These are phyloP conservation scores for Mus caroli DNA, from an alignment of 2,797 vertebrate species.

Conservation along the genomic window DNA sequence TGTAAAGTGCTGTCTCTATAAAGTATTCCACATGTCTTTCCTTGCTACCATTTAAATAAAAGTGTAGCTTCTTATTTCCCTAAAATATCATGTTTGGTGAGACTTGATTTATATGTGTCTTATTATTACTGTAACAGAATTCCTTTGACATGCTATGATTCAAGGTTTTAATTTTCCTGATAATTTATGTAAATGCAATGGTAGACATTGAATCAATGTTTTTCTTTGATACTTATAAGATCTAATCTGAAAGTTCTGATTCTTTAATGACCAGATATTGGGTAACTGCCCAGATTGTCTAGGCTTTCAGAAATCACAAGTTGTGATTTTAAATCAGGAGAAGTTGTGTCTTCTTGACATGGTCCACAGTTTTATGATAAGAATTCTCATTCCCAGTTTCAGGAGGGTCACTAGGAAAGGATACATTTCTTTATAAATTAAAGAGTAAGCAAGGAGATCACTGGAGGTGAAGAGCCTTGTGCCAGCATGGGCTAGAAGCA, in stretches of 20 bases:
- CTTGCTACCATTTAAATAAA: conserved; percentile 47
- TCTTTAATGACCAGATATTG: not conserved
- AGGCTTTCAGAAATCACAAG: conserved; percentile 36
- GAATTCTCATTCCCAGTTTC: not conserved
- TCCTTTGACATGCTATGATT: conserved; percentile 56
- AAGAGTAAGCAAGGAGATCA: not conserved
- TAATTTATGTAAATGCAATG: conserved; percentile 58
- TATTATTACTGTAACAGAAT: not conserved
- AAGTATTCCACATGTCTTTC: conserved; percentile 31
- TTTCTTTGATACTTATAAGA: not conserved
- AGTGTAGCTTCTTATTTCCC: not conserved
- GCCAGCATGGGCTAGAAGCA: not conserved
- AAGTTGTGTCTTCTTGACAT: not conserved
- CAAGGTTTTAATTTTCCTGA: conserved; percentile 59
- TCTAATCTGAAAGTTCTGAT: conserved; percentile 39
- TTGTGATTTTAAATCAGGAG: not conserved
- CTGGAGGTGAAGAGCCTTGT: not conserved
- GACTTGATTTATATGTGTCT: conserved; percentile 33
- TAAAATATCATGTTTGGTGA: conserved; percentile 43
- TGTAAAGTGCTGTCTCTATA: not conserved
- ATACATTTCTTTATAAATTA: not conserved
- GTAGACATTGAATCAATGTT: not conserved
- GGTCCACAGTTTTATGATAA: not conserved
- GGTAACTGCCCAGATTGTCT: not conserved
- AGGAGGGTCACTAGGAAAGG: not conserved